Base-by-base conservation (phyloP, 1,140 invertebrate genomes). In the Hyles vespertilio region DNA sequence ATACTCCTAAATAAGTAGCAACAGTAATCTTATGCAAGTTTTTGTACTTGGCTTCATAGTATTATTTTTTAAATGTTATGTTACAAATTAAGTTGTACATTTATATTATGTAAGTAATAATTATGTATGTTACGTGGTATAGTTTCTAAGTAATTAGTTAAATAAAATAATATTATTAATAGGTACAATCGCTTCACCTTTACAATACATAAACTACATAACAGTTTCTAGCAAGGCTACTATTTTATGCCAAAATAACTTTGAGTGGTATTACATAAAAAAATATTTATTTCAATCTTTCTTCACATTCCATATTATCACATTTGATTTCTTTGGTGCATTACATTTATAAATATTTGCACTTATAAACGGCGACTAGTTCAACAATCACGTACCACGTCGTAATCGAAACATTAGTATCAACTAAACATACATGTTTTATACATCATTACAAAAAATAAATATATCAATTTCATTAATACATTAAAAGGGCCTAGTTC, bases 271-370 rank as follows among this genome's bases (percentile, higher is more conserved):
- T 34, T 33, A 51, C 22, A 5, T 51, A 51, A 11, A 34, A 32
- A 51, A 51, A 51, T 40, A 40, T 40, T 10, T 11, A n/a, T 43
- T 44, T 54, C 7, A 43, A 54, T 44, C 43, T 57, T 56, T 55
- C 51, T 53, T 65, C 58, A 65, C 55, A 55, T 66, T 68, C 58
- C 67, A 71, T 81, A 81, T 79, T 81, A 81, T 79, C 79, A 81
- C 77, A 78, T 67, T 69, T 74, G 56, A 53, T 65, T 72, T 55
- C 71, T 76, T 77, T 81, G 69, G 75, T 79, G 67, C 67, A 65
- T 75, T 66, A 69, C 52, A 69, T 57, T 44, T 56, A 33, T 59
- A 67, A 69, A 62, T 60, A 61, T 61, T 63, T 69, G 61, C 61
- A 70, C 61, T 69, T 70, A 61, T 46, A 63, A 62, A 55, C 53